phyloP scores from a whole-genome alignment of 2,888 invertebrate species.

The Tinea pellionella region DNA sequence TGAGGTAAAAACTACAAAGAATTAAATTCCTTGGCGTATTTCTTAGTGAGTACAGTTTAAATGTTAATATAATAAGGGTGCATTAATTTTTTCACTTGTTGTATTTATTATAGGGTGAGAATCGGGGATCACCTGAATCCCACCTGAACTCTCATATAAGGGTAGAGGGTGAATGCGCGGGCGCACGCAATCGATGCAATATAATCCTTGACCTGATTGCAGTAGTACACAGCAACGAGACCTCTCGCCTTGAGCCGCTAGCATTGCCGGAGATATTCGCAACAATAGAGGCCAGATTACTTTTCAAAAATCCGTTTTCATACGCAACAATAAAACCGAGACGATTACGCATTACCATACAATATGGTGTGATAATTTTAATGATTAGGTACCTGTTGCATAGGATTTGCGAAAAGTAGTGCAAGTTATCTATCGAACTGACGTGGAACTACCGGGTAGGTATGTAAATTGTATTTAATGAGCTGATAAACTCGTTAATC shows the following conservation, averaged over 20 bases:
- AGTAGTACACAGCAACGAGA: conserved; percentile 66
- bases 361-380: background rate
- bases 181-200: conserved; percentile 33
- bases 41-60: background rate
- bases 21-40: conserved; percentile 23
- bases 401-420: background rate
- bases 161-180: conserved; percentile 26
- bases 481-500: conserved; percentile 44
- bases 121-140: conserved; percentile 44
- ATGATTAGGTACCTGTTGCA: too few relatives aligned
- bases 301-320: conserved; percentile 55
- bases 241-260: conserved; percentile 63
- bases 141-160: conserved; percentile 30
- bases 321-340: conserved; percentile 31
- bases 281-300: conserved; percentile 70
- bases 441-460: conserved; percentile 1
- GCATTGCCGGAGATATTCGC: conserved; percentile 67
- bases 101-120: conserved; percentile 23
- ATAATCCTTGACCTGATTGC: conserved; percentile 64
- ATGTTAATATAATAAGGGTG: conserved; percentile 12
- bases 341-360: background rate
- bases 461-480: conserved; percentile 37
- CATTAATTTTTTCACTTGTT: conserved; percentile 20
- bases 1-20: conserved; percentile 35
- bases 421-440: background rate